phyloP scores from a whole-genome alignment of 2,888 invertebrate species.

The Thecophora atra region DNA sequence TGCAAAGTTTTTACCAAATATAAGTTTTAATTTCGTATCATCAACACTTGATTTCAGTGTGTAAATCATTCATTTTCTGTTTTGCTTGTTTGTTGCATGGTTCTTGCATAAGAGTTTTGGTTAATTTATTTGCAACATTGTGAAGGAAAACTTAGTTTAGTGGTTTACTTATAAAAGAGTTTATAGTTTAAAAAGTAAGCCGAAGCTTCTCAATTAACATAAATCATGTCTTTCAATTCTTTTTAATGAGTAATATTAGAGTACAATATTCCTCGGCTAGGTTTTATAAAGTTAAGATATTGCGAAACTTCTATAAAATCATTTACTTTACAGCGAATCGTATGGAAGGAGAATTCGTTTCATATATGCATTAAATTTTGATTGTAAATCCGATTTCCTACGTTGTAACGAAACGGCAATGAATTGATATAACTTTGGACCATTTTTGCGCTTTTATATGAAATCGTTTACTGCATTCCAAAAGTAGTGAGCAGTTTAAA shows the following conservation, averaged over 20 bases:
- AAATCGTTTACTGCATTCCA: not conserved
- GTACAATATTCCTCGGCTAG: too few relatives aligned
- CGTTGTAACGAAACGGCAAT: not conserved
- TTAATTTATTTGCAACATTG: not conserved
- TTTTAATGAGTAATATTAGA: too few relatives aligned
- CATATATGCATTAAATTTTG: not conserved
- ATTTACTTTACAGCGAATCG: not conserved
- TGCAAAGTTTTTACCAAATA: conserved; percentile 20
- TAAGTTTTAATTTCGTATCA: not conserved
- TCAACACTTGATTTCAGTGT: too few relatives aligned
- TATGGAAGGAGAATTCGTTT: not conserved
- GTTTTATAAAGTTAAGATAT: too few relatives aligned
- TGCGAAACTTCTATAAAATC: not conserved
- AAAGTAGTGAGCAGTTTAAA: not conserved
- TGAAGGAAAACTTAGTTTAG: not conserved
- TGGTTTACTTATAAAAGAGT: not conserved
- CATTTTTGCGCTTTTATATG: not conserved
- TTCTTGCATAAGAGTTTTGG: not conserved
- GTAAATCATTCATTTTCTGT: not conserved
- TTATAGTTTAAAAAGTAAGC: too few relatives aligned
- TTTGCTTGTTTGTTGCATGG: not conserved
- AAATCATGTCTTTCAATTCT: too few relatives aligned
- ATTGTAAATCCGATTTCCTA: not conserved
- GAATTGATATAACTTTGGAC: conserved; percentile 4
- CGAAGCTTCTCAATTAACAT: too few relatives aligned